These are phyloP conservation scores for Metellina segmentata DNA, from an alignment of 2,888 invertebrate genomes.

Conservation along the genomic window DNA sequence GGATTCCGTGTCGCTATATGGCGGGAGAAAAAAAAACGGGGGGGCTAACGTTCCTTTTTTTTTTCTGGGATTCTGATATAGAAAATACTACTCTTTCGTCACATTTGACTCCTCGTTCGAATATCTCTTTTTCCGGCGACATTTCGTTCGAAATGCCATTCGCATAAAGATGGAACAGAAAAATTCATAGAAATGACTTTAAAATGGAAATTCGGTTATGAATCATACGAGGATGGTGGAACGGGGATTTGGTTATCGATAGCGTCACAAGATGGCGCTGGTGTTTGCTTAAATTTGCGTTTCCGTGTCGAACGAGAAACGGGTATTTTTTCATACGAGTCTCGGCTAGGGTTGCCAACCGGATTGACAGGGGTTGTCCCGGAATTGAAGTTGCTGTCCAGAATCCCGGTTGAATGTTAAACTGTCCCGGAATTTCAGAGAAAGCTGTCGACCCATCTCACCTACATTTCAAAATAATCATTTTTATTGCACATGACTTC, in stretches of 20 bases:
- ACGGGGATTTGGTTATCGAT: slow-evolving; percentile 36
- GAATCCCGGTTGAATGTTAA: too few species aligned
- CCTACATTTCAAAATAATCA: too few species aligned
- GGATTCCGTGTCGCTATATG: slow-evolving; percentile 3
- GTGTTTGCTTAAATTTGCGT: slow-evolving; percentile 34
- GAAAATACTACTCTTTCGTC: slow-evolving; percentile 58
- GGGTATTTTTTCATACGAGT: neutral
- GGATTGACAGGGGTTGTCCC: too few species aligned
- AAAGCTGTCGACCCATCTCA: too few species aligned
- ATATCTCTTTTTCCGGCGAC: slow-evolving; percentile 23
- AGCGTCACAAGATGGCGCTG: slow-evolving; percentile 51
- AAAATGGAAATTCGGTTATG: slow-evolving; percentile 66
- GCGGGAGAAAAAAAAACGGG: too few species aligned
- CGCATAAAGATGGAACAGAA: slow-evolving; percentile 45
- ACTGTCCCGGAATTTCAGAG: too few species aligned
- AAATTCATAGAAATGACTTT: slow-evolving; percentile 66
- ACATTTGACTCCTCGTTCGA: slow-evolving; percentile 60
- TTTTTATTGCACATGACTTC: too few species aligned
- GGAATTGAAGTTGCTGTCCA: too few species aligned
- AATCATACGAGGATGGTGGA: slow-evolving; percentile 22
- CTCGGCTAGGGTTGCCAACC: neutral
- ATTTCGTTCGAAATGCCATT: slow-evolving; percentile 25
- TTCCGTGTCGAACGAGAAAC: slow-evolving; percentile 21
- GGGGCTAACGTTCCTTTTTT: neutral
- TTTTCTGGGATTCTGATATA: slow-evolving; percentile 9